phyloP scores from a whole-genome alignment of 35 echinoderm and acorn worm species.

The Diadema setosum region DNA sequence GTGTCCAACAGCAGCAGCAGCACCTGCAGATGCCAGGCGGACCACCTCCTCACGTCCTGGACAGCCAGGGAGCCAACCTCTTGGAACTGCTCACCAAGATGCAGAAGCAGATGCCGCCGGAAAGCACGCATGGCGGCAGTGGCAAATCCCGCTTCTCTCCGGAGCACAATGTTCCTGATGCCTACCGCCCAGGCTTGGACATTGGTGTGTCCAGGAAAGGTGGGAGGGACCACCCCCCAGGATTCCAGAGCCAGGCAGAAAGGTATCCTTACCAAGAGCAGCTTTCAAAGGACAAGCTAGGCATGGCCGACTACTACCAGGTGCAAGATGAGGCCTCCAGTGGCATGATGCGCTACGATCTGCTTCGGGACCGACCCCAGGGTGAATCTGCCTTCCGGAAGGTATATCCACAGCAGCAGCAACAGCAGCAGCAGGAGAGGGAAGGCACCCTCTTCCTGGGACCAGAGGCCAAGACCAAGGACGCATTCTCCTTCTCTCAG shows the following conservation, averaged over 20 bases:
- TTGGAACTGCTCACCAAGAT: conserved; percentile 46
- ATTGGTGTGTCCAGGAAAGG: not conserved
- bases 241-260: not conserved
- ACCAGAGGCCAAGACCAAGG: not conserved
- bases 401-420: not conserved
- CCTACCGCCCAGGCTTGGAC: not conserved
- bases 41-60: not conserved
- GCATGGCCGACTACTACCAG: not conserved
- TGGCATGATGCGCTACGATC: not conserved
- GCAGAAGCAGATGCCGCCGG: conserved; percentile 36
- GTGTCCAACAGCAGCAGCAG: conserved; percentile 5
- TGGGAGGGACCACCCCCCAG: not conserved
- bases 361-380: not conserved
- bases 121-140: not conserved
- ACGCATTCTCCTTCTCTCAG: not conserved
- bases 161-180: not conserved
- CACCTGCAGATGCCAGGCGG: not conserved
- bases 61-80: conserved; percentile 6
- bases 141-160: not conserved
- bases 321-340: not conserved
- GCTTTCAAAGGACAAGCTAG: not conserved
- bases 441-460: not conserved
- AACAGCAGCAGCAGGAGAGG: not conserved
- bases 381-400: not conserved
- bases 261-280: not conserved